Conservation (phyloP, 2,113 vertebrate genomes). For the Tympanuchus pallidicinctus region DNA sequence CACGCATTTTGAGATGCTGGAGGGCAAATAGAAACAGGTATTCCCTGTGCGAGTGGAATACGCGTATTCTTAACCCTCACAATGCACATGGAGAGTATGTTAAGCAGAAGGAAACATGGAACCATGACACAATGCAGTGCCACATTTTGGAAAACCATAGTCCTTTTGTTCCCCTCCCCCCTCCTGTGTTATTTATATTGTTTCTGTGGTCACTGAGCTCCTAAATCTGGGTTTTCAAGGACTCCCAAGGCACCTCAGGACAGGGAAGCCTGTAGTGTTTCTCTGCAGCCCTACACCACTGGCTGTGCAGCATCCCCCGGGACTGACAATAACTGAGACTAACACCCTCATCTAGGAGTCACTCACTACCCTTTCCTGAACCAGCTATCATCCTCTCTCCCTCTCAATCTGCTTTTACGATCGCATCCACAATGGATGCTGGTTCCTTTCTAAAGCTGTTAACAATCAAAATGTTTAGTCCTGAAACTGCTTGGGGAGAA, state of each 20-base stretch:
- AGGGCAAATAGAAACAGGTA: background rate
- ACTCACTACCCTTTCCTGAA: background rate
- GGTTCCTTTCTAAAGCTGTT: background rate
- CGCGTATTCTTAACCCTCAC: background rate
- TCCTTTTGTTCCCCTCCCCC: background rate
- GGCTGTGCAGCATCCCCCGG: background rate
- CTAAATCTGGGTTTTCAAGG: background rate
- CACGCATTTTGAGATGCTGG: background rate
- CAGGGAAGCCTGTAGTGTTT: fast-evolving
- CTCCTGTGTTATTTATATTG: background rate
- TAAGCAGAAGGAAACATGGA: background rate
- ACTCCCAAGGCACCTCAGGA: fast-evolving
- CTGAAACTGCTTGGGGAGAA: background rate
- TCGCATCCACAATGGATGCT: background rate
- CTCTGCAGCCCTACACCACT: fast-evolving
- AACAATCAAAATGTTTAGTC: background rate
- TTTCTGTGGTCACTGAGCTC: background rate
- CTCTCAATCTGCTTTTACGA: background rate
- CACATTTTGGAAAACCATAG: background rate
- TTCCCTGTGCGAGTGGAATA: fast-evolving
- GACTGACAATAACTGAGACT: background rate
- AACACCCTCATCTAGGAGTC: background rate
- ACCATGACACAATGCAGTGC: background rate
- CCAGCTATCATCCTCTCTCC: background rate
- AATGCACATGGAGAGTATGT: fast-evolving